These are phyloP conservation scores for Neodiprion lecontei DNA, from an alignment of 1,140 invertebrate genomes.

Conservation along the genomic window DNA sequence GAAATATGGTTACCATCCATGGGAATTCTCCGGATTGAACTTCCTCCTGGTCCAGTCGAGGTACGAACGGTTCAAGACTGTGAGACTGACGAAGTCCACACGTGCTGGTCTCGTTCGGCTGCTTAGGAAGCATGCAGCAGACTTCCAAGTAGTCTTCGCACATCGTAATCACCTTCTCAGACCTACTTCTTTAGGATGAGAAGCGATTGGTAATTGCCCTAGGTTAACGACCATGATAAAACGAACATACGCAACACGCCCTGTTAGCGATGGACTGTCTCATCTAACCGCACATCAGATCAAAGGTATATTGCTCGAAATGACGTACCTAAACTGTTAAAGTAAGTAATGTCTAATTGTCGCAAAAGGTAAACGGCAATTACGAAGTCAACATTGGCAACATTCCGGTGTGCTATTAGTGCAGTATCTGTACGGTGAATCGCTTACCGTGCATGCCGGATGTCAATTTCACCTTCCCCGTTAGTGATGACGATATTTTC, in stretches of 20 bases:
- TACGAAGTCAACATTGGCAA: no score
- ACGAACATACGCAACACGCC: no score
- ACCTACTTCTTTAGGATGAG: no score
- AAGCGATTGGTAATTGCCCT: no score
- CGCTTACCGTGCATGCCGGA: background rate
- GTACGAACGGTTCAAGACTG: background rate
- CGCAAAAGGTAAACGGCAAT: no score
- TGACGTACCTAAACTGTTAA: no score
- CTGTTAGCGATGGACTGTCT: no score
- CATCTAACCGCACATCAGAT: no score
- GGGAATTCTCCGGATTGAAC: constrained; percentile 53
- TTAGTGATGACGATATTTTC: constrained; percentile 45
- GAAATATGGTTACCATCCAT: constrained; percentile 44
- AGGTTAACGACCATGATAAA: no score
- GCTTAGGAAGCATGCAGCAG: background rate
- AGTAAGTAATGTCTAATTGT: no score
- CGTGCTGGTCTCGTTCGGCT: background rate
- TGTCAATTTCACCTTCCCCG: constrained; percentile 43
- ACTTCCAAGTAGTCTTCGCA: background rate
- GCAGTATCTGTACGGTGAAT: background rate
- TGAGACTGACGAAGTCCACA: background rate
- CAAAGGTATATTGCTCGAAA: no score
- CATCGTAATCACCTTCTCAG: background rate
- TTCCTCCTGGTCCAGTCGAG: constrained; percentile 19
- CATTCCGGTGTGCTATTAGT: no score